These are phyloP conservation scores for Oscheius onirici DNA, from an alignment of 2,888 invertebrate species.

Conservation along the genomic window DNA sequence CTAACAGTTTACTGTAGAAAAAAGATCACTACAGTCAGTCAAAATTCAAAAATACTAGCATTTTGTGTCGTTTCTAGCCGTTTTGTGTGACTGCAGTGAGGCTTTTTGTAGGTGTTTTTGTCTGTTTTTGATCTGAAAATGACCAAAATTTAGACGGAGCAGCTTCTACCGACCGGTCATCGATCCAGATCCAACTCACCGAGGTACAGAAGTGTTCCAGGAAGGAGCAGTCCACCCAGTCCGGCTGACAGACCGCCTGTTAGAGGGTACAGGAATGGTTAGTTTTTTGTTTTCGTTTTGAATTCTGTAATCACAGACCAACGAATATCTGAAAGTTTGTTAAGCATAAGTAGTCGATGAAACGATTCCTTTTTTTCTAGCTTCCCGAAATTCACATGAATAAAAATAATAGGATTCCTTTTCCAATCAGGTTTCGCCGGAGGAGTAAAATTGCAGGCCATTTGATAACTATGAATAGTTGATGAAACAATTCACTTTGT, in stretches of 20 bases:
- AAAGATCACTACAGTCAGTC: not conserved
- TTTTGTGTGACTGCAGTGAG: slow-evolving; percentile 3
- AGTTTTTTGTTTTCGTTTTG: not conserved
- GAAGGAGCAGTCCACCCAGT: slow-evolving; percentile 42
- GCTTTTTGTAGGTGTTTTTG: not conserved
- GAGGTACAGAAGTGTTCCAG: slow-evolving; percentile 50
- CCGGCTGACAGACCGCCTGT: slow-evolving; percentile 51
- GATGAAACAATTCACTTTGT: no score
- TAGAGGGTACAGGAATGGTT: slow-evolving; percentile 52
- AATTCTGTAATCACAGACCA: no score
- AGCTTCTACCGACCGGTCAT: slow-evolving; percentile 58
- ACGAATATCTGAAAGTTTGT: no score
- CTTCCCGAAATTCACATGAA: no score
- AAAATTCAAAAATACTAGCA: not conserved
- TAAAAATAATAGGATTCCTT: no score
- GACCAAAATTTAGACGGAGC: slow-evolving; percentile 63
- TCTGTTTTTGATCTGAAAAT: not conserved
- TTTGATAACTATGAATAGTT: no score
- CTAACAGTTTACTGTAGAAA: not conserved
- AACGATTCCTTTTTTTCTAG: no score
- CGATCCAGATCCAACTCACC: slow-evolving; percentile 61
- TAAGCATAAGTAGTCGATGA: no score
- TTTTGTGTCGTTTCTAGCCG: not conserved
- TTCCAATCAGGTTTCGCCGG: no score
- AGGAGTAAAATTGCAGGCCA: no score